A percentile compares a stretch with the other conserved stretches of the same genome.
Evolutionary conservation across 2,888 invertebrate species (phyloP).

Genomic region (Lymantria dispar): DNA sequence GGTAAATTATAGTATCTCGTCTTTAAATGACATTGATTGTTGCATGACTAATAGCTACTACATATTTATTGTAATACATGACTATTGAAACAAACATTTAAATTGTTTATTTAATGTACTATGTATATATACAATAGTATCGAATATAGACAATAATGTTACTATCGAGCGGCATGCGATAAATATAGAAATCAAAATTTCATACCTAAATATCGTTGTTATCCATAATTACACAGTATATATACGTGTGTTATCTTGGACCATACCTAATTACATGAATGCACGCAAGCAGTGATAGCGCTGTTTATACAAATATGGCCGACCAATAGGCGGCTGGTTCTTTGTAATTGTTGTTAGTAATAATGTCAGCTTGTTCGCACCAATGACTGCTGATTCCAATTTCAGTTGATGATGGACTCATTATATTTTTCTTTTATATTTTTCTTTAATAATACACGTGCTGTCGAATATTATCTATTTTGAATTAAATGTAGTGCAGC

Average conservation of each 20-base stretch:
- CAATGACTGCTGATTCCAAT: conserved; percentile 40
- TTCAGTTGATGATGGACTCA: conserved; percentile 24
- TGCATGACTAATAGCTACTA: conserved; percentile 10
- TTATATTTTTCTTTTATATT: no score
- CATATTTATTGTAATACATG: no score
- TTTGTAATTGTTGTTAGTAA: conserved; percentile 50
- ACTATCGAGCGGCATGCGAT: conserved; percentile 47
- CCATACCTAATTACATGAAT: conserved; percentile 69
- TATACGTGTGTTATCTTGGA: conserved; percentile 53
- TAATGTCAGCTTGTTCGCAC: conserved; percentile 34
- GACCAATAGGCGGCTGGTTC: conserved; percentile 44
- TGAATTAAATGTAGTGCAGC: no score
- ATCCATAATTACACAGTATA: conserved; percentile 56
- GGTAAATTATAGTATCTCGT: no score
- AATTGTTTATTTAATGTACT: conserved; percentile 33
- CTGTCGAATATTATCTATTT: no score
- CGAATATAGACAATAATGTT: conserved; percentile 42
- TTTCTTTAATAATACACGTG: no score
- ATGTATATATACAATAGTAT: conserved; percentile 34
- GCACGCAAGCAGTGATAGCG: conserved; percentile 65
- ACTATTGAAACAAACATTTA: conserved; percentile 23
- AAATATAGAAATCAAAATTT: conserved; percentile 59
- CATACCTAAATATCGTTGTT: conserved; percentile 62
- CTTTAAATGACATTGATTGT: not conserved
- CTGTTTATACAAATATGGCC: conserved; percentile 50